phyloP scores from a whole-genome alignment of 2,797 vertebrate species.

The Chlorospingus flavigularis region DNA sequence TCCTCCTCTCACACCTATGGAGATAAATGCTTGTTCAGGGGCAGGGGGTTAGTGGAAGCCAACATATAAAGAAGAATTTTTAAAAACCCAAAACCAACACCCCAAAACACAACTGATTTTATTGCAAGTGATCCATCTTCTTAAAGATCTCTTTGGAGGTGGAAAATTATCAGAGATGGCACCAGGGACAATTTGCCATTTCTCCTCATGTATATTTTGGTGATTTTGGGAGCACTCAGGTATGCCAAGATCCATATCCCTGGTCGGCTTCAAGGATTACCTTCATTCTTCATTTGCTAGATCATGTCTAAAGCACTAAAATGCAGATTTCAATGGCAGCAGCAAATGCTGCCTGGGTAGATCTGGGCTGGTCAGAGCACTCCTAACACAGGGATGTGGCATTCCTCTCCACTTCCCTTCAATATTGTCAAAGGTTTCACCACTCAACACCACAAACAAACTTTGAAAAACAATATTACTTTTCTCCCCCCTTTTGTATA shows the following conservation, averaged over 20 bases:
- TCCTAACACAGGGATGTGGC: fast-evolving
- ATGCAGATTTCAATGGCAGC: not conserved
- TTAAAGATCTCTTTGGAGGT: not conserved
- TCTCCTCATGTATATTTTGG: not conserved
- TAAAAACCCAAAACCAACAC: not conserved
- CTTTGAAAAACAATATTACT: not conserved
- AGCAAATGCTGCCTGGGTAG: not conserved
- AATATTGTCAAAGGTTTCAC: not conserved
- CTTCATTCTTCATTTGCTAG: not conserved
- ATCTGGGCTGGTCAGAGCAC: not conserved
- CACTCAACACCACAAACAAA: not conserved
- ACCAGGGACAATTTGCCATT: not conserved
- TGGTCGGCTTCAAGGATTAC: not conserved
- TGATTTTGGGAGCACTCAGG: not conserved
- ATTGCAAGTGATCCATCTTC: not conserved
- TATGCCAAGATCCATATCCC: not conserved
- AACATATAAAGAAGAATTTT: not conserved
- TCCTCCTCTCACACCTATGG: not conserved
- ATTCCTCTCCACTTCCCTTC: not conserved
- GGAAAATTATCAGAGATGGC: not conserved
- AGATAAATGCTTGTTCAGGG: not conserved
- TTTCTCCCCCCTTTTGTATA: not conserved
- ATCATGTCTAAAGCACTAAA: not conserved
- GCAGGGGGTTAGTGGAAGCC: not conserved
- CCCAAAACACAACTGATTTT: not conserved